These are phyloP conservation scores for Tyria jacobaeae DNA, from an alignment of 2,888 invertebrate genomes.

Conservation along the genomic window DNA sequence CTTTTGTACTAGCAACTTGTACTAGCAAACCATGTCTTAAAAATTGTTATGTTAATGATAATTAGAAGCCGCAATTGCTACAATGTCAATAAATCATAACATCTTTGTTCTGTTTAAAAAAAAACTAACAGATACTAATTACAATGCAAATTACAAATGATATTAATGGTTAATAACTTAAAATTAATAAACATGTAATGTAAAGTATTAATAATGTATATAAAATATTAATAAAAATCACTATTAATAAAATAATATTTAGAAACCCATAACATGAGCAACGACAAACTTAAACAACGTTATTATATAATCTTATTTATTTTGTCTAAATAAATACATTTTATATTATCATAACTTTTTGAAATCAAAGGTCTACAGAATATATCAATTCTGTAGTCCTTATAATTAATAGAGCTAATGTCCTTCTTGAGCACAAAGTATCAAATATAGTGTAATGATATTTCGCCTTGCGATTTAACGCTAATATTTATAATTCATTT, in stretches of 20 bases:
- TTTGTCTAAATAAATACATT: slow-evolving; percentile 23
- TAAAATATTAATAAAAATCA: not conserved
- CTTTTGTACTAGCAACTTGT: not conserved
- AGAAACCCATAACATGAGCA: too few species aligned
- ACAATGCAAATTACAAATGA: too few species aligned
- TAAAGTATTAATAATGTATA: slow-evolving; percentile 6
- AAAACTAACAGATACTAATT: too few species aligned
- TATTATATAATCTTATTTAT: not conserved
- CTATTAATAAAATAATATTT: slow-evolving; percentile 3
- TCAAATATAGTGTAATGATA: not conserved
- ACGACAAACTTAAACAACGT: not conserved
- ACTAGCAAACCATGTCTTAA: not conserved
- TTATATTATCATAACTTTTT: slow-evolving; percentile 32
- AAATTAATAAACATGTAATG: slow-evolving; percentile 11
- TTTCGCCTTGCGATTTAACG: slow-evolving; percentile 6
- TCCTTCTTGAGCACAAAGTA: slow-evolving; percentile 10
- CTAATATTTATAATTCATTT: too few species aligned
- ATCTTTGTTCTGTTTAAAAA: too few species aligned
- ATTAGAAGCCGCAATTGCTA: too few species aligned
- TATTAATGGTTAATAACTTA: too few species aligned
- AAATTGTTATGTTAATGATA: not conserved
- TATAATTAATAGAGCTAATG: slow-evolving; percentile 12
- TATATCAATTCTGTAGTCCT: slow-evolving; percentile 11
- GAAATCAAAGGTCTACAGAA: slow-evolving; percentile 10
- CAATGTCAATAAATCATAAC: too few species aligned